These are phyloP conservation scores for Drosophila neocordata DNA, from an alignment of 1,140 invertebrate genomes.

Conservation along the genomic window DNA sequence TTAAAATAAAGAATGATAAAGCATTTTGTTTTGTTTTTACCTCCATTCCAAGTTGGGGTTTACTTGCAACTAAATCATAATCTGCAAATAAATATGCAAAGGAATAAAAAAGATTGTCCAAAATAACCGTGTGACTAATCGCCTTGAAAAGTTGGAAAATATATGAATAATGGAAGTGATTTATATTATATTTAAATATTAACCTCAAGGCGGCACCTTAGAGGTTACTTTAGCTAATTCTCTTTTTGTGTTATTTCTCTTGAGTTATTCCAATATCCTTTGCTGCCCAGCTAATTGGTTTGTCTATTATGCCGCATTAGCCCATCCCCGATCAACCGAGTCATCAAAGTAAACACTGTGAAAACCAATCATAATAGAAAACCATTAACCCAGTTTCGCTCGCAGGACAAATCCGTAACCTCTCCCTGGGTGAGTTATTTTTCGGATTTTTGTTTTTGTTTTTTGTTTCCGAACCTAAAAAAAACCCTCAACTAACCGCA, in stretches of 20 bases:
- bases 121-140: conserved; percentile 5
- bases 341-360: conserved; percentile 40
- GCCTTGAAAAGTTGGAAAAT: not conserved
- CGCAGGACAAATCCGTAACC: conserved; percentile 10
- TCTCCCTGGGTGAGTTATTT: no score
- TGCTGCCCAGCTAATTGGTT: conserved; percentile 36
- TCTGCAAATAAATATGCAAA: not conserved
- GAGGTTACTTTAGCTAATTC: not conserved
- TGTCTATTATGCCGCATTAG: conserved; percentile 39
- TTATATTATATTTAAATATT: not conserved
- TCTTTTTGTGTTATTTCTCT: no score
- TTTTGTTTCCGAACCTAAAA: conserved; percentile 36
- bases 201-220: not conserved
- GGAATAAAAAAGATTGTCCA: conserved; percentile 12
- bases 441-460: conserved; percentile 29
- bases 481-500: conserved; percentile 18
- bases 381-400: conserved; percentile 60
- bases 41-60: no score
- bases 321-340: conserved; percentile 16
- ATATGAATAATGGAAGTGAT: not conserved
- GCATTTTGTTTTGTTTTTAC: no score
- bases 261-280: conserved; percentile 41
- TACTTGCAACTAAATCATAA: no score
- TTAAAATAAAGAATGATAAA: no score
- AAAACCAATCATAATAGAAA: conserved; percentile 57